Conservation (phyloP, 1,140 invertebrate species). For the Eueides isabella region DNA sequence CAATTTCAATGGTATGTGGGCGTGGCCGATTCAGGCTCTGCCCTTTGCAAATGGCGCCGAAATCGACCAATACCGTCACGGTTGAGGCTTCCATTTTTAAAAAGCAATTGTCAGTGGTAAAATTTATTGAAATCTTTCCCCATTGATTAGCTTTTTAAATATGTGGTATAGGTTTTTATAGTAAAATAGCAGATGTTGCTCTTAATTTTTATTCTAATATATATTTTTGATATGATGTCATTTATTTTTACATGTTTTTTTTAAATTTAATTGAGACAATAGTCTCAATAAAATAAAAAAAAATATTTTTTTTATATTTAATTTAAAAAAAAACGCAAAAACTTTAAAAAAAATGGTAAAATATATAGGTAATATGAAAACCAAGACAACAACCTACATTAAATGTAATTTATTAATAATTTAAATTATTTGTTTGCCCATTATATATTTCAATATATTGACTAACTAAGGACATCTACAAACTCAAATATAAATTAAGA, state of each 20-base stretch:
- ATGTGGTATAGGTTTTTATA: neutral
- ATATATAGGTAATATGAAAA: too few species aligned
- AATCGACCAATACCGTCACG: slow-evolving; percentile 66
- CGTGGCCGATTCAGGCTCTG: slow-evolving; percentile 56
- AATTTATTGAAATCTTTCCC: slow-evolving; percentile 20
- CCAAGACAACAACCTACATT: too few species aligned
- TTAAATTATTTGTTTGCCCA: neutral
- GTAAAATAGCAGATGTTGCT: neutral
- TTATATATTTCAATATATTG: neutral
- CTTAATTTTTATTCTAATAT: neutral
- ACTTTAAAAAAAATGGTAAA: too few species aligned
- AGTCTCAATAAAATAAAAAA: too few species aligned
- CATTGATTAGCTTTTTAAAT: neutral
- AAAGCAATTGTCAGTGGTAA: slow-evolving; percentile 30
- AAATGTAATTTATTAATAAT: neutral
- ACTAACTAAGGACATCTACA: neutral
- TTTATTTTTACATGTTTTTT: too few species aligned
- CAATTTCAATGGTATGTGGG: slow-evolving; percentile 53
- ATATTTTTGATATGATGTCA: too few species aligned
- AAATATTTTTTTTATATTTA: too few species aligned
- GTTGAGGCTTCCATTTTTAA: slow-evolving; percentile 50
- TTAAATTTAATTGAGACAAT: too few species aligned
- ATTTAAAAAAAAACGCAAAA: too few species aligned
- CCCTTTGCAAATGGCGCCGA: slow-evolving; percentile 78
- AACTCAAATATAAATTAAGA: neutral